These are phyloP conservation scores for Erebia epiphron DNA, from an alignment of 2,888 invertebrate genomes.

Conservation along the genomic window DNA sequence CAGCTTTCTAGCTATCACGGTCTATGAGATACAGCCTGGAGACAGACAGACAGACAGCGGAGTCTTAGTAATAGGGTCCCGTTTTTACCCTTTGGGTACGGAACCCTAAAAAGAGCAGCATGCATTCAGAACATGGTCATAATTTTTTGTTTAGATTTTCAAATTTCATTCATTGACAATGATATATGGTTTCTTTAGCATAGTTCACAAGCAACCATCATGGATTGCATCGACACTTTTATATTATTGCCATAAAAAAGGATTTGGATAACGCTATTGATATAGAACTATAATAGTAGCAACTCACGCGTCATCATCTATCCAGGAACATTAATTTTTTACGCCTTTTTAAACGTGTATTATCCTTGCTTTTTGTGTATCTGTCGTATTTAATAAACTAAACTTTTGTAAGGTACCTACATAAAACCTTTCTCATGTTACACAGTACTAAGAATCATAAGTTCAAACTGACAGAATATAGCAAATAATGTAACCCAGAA, in stretches of 20 bases:
- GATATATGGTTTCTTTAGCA: constrained; percentile 29
- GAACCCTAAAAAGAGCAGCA: no score
- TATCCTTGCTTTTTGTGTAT: constrained; percentile 1
- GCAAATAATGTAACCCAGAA: background rate
- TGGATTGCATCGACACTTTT: constrained; percentile 26
- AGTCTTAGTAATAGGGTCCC: no score
- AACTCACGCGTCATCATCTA: constrained; percentile 38
- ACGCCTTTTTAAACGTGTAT: constrained; percentile 10
- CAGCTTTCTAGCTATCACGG: no score
- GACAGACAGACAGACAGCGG: no score
- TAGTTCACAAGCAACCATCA: constrained; percentile 22
- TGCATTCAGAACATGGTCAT: background rate
- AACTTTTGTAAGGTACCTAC: background rate
- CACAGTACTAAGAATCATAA: background rate
- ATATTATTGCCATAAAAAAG: constrained; percentile 30
- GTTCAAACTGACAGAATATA: background rate
- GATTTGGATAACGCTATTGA: constrained; percentile 31
- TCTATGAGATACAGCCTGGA: no score
- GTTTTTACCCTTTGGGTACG: no score
- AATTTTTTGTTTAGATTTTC: background rate
- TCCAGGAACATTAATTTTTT: constrained; percentile 33
- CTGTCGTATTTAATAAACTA: constrained; percentile 7
- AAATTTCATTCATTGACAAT: constrained; percentile 20
- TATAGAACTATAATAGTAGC: constrained; percentile 36
- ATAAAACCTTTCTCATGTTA: background rate